Evolutionary conservation across 2,888 invertebrate species (phyloP), one percentile per base, ranked within the genome.

Genomic region (Sericinus montela): DNA sequence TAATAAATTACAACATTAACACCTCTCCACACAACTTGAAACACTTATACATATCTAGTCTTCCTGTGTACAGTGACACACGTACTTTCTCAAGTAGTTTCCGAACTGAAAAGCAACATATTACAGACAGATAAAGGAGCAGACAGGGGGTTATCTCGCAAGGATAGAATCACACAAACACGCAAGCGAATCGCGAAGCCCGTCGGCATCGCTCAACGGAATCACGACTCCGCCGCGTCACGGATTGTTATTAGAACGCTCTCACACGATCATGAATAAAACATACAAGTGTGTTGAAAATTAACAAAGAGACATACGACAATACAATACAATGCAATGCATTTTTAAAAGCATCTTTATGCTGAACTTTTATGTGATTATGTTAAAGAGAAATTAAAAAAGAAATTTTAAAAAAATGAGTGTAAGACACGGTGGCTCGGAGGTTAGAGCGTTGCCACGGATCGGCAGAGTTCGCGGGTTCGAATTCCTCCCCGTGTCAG

Each of bases 61-160:
- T 44, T 10, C 7, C 32, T 11, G 3, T 7, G 32, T 29, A 23
- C 13, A 36, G 4, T 37, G 43, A 48, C 48, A 32, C 32, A 10
- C 30, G 36, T 10, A 37, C 41, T 37, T 48, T 34, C 34, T 45
- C 41, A 37, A 45, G 29, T 19, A 34, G 19, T 45, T n/a, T 19
- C 34, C 29, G 36, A 14, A 37, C 36, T 45, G 50, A 41, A 35
- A 34, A 49, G 28, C 44, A 45, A 50, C 50, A 50, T 50, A 41
- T 45, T 45, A 36, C 23, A 40, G 39, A 7, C 15, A 41, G 45
- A 50, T 50, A 50, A 45, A 23, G 34, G 32, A 32, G 41, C 40
- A 32, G 41, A 36, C 41, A 41, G 41, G 36, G 49, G 45, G 50
- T 45, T 50, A 50, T 50, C 50, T 35, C 32, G 40, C 40, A 23